phyloP scores from a whole-genome alignment of 2,797 vertebrate genomes.

The Hydrophis major region DNA sequence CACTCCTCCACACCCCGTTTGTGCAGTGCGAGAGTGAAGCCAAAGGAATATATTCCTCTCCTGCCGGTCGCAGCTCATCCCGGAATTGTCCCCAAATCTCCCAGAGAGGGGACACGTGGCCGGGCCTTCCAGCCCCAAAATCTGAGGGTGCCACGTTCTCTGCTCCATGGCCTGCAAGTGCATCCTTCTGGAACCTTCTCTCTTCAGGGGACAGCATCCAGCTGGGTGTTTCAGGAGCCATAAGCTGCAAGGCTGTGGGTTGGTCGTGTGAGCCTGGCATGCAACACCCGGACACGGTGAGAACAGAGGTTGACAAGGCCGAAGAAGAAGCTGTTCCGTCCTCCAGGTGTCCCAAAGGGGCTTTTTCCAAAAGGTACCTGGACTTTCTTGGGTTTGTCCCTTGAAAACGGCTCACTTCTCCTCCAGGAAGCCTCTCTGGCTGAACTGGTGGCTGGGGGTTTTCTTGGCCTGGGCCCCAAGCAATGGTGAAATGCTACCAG shows the following conservation, averaged over 20 bases:
- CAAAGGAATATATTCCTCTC: neutral
- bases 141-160: no score
- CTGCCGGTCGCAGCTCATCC: no score
- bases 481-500: no score
- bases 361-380: no score
- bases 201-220: neutral
- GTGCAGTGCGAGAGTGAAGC: neutral
- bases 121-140: neutral
- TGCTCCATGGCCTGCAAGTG: neutral
- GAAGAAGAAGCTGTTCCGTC: neutral
- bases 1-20: no score
- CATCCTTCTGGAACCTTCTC: neutral
- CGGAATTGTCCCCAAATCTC: neutral
- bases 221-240: neutral
- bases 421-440: no score
- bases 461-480: no score
- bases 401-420: no score
- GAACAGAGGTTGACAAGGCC: no score
- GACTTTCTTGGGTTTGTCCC: no score
- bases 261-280: neutral
- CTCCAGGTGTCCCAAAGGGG: neutral
- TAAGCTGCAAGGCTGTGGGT: neutral
- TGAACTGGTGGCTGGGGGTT: no score
- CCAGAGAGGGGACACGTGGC: neutral
- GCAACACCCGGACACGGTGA: fast-evolving